Evolutionary conservation across 2,797 vertebrate genomes (phyloP), one percentile per base, ranked within the genome.

Genomic region (Toxotes lorentzi): DNA sequence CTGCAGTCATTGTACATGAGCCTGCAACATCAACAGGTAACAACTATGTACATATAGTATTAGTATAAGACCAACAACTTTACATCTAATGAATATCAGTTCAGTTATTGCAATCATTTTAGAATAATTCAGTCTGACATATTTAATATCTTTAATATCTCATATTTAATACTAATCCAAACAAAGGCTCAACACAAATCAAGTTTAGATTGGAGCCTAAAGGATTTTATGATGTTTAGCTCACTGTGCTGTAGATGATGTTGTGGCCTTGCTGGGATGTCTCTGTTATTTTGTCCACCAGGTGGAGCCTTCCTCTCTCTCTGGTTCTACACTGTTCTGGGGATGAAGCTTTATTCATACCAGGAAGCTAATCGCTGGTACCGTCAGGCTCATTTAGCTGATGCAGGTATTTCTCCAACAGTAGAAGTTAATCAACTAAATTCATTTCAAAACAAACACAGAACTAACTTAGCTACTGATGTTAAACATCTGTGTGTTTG

Each of bases 281-380:
- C 16, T 72, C 7, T 73, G 24, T n/a, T 32, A 17, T 34, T 45
- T 57, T 81, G 60, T 74, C 91, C 81, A 79, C 66, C 53, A 93
- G 91, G 84, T 65, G 92, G 91, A 19, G 80, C 83, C n/a, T 69
- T 91, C 50, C 17, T 94, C 62, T 85, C 65, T 50, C 67, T 90
- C 43, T 86, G 79, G 79, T 78, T 81, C 51, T 78, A 70, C 69
- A 74, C 77, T 19, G 70, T 74, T 53, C 64, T 80, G 27, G 76
- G 79, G 32, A 86, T 93, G 73, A 92, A 90, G 47, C 78, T 91
- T 7, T 82, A 93, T 54, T 93, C 68, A 7, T 91, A 75, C 67
- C 88, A 51, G 35, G 83, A 87, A 59, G 81, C 85, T 24, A 92
- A 89, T 51, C 19, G 11, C 16, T 88, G 90, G 87, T 85, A 89